phyloP scores from a whole-genome alignment of 2,113 vertebrate species.

The Hippopotamus amphibius region DNA sequence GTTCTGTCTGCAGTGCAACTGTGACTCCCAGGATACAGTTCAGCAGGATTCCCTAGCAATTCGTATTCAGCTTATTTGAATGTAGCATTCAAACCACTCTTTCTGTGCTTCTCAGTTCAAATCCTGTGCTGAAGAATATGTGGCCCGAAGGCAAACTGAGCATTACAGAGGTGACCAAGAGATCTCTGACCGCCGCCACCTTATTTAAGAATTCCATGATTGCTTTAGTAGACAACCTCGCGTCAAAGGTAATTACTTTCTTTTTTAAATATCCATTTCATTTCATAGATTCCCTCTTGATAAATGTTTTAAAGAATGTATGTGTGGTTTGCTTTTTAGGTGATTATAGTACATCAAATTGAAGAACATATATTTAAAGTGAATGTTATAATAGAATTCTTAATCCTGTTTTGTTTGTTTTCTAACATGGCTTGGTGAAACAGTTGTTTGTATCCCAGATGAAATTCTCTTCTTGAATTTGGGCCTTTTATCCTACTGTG shows the following conservation, averaged over 20 bases:
- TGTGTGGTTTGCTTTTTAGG: slow-evolving; percentile 17
- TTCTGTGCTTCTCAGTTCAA: slow-evolving; percentile 88
- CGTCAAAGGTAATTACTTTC: slow-evolving; percentile 92
- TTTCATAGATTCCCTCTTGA: not conserved
- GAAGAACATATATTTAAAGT: slow-evolving; percentile 42
- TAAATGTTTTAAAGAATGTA: not conserved
- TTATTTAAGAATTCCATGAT: slow-evolving; percentile 99
- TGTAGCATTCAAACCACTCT: slow-evolving; percentile 56
- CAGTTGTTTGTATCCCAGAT: not conserved
- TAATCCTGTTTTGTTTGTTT: not conserved
- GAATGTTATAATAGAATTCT: slow-evolving; percentile 19
- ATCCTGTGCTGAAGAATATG: slow-evolving; percentile 96
- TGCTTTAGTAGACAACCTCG: slow-evolving; percentile 96
- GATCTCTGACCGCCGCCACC: slow-evolving; percentile 95
- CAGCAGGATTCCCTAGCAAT: not conserved
- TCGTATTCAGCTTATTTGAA: not conserved
- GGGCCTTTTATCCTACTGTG: not conserved
- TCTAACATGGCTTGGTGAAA: not conserved
- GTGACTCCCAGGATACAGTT: not conserved
- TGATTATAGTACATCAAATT: slow-evolving; percentile 12
- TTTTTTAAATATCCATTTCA: slow-evolving; percentile 19
- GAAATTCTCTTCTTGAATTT: slow-evolving; percentile 45
- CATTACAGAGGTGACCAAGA: slow-evolving; percentile 98
- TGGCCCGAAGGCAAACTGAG: slow-evolving; percentile 99
- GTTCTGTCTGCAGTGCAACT: not conserved